These are phyloP conservation scores for Leptopilina drosophilae DNA, from an alignment of 2,888 invertebrate species.

Conservation along the genomic window DNA sequence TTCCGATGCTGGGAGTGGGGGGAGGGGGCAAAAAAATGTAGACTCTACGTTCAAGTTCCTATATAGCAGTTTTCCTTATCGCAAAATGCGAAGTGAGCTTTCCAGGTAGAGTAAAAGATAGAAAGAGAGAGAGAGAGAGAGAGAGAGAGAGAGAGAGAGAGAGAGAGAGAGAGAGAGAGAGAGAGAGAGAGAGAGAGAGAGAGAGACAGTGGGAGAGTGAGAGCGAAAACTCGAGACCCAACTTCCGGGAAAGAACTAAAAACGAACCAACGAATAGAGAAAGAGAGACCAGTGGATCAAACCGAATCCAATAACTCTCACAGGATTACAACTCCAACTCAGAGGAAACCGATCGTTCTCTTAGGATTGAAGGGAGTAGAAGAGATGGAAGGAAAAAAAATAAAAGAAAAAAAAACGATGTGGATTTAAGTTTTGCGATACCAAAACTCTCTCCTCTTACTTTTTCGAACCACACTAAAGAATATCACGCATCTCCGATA, in stretches of 20 bases:
- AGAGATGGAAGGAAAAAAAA: too few relatives aligned
- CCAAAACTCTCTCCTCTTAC: conserved; percentile 16
- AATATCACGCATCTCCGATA: conserved; percentile 2
- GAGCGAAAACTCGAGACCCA: conserved; percentile 32
- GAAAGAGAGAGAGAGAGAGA: too few relatives aligned
- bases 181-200: not conserved
- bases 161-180: too few relatives aligned
- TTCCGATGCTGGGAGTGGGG: not conserved
- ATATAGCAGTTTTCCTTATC: conserved; percentile 25
- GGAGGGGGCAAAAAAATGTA: not conserved
- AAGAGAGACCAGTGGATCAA: conserved; percentile 67
- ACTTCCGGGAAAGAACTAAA: conserved; percentile 41
- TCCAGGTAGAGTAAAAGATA: not conserved
- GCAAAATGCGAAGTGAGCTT: not conserved
- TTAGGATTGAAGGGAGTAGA: not conserved
- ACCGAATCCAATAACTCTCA: conserved; percentile 73
- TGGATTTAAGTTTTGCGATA: conserved; percentile 29
- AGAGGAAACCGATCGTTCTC: conserved; percentile 61
- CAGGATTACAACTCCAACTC: conserved; percentile 69
- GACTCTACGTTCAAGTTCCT: conserved; percentile 8
- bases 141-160: too few relatives aligned
- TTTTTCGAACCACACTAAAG: conserved; percentile 4
- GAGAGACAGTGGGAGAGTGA: too few relatives aligned
- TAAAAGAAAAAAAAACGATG: conserved; percentile 2
- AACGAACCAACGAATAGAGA: conserved; percentile 41